Evolutionary conservation across 2,888 invertebrate genomes (phyloP).

Genomic region (Masnerella sp.): DNA sequence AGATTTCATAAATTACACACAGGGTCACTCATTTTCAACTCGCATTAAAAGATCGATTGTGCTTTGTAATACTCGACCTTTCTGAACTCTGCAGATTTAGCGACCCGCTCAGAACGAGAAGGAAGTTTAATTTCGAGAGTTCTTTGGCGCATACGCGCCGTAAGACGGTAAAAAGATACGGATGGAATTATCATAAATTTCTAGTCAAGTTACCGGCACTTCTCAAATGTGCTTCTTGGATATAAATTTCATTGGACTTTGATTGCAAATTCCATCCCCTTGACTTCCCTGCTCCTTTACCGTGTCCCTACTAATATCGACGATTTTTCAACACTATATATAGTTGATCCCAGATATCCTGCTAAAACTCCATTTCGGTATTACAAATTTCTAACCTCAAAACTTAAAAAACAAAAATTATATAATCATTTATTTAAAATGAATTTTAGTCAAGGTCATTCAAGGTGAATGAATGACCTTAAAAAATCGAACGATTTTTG

Average conservation of each 20-base stretch:
- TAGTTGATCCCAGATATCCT: constrained; percentile 39
- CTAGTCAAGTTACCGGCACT: constrained; percentile 62
- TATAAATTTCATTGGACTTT: constrained; percentile 69
- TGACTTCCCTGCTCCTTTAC: constrained; percentile 28
- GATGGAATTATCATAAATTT: constrained; percentile 67
- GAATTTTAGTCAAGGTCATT: no score
- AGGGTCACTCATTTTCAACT: constrained; percentile 37
- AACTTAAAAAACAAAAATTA: not conserved
- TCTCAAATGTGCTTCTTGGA: constrained; percentile 59
- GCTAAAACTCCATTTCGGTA: constrained; percentile 29
- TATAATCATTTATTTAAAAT: no score
- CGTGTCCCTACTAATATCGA: constrained; percentile 47
- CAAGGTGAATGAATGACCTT: no score
- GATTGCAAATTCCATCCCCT: constrained; percentile 64
- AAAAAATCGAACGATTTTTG: no score
- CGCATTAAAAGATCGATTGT: constrained; percentile 48
- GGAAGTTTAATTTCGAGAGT: constrained; percentile 63
- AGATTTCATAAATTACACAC: constrained; percentile 4
- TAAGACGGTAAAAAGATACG: constrained; percentile 56
- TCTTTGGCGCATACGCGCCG: constrained; percentile 59
- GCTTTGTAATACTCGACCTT: constrained; percentile 40
- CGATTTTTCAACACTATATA: constrained; percentile 51
- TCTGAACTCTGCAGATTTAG: constrained; percentile 51
- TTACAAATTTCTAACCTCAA: not conserved
- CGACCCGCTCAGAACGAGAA: constrained; percentile 38